These are phyloP conservation scores for Yponomeuta malinellus DNA, from an alignment of 2,888 invertebrate species.

Conservation along the genomic window DNA sequence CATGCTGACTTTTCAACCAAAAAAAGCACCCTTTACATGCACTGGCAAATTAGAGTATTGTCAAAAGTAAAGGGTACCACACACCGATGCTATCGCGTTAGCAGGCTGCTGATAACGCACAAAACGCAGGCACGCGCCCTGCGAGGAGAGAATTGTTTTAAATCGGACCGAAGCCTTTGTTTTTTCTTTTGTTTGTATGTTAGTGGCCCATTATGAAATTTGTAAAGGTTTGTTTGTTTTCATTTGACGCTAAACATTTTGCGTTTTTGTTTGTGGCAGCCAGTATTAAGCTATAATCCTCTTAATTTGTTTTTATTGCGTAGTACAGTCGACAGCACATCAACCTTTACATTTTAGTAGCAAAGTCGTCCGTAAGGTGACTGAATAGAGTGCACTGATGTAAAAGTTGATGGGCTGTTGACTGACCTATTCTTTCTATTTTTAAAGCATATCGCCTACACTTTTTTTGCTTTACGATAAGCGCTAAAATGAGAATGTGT, in stretches of 20 bases:
- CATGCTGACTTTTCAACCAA: not conserved
- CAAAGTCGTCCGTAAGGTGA: no score
- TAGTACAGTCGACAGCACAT: no score
- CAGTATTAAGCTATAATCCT: not conserved
- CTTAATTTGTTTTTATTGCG: no score
- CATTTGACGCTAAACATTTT: not conserved
- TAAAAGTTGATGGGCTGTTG: no score
- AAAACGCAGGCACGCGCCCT: slow-evolving; percentile 39
- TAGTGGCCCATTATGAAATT: slow-evolving; percentile 26
- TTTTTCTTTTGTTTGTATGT: slow-evolving; percentile 36
- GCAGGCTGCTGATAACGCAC: slow-evolving; percentile 16
- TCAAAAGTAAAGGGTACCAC: slow-evolving; percentile 37
- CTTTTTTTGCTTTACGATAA: no score
- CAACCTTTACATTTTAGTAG: no score
- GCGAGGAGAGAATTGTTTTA: slow-evolving; percentile 26
- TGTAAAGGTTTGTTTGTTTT: slow-evolving; percentile 18
- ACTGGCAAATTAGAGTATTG: slow-evolving; percentile 9
- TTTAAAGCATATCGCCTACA: no score
- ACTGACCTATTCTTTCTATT: no score
- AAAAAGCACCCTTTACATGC: not conserved
- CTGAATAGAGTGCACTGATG: no score
- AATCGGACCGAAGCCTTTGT: slow-evolving; percentile 37
- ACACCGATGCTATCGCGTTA: slow-evolving; percentile 35
- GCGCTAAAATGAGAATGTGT: no score
- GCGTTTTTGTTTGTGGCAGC: not conserved